phyloP scores from a whole-genome alignment of 1,140 invertebrate species.

The Euura saliciscinereae region DNA sequence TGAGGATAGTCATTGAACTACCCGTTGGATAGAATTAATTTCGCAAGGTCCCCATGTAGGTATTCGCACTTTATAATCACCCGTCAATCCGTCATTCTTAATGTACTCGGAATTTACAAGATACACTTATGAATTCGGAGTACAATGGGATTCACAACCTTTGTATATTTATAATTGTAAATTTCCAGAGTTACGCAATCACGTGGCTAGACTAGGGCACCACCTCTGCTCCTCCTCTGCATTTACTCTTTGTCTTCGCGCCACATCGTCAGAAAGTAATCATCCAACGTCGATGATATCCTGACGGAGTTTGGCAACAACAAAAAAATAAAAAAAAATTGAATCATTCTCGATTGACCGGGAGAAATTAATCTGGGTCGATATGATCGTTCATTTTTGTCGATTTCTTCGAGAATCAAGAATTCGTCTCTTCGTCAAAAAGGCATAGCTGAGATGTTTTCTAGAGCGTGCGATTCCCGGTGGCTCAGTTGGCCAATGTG shows the following conservation, averaged over 20 bases:
- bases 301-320: no score
- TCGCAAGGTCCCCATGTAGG: neutral
- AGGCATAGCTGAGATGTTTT: neutral
- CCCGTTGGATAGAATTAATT: neutral
- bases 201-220: neutral
- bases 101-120: neutral
- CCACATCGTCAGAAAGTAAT: neutral
- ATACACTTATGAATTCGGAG: neutral
- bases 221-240: neutral
- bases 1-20: neutral
- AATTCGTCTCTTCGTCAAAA: no score
- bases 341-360: neutral
- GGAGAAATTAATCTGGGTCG: neutral
- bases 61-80: no score
- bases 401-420: no score
- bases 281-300: neutral
- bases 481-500: constrained; percentile 4
- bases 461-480: constrained; percentile 6
- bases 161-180: neutral
- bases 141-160: neutral
- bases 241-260: neutral
- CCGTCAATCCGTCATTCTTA: neutral
- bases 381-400: neutral
- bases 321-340: neutral
- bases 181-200: neutral